Conservation (phyloP, 2,797 vertebrate species). For the Falco peregrinus region DNA sequence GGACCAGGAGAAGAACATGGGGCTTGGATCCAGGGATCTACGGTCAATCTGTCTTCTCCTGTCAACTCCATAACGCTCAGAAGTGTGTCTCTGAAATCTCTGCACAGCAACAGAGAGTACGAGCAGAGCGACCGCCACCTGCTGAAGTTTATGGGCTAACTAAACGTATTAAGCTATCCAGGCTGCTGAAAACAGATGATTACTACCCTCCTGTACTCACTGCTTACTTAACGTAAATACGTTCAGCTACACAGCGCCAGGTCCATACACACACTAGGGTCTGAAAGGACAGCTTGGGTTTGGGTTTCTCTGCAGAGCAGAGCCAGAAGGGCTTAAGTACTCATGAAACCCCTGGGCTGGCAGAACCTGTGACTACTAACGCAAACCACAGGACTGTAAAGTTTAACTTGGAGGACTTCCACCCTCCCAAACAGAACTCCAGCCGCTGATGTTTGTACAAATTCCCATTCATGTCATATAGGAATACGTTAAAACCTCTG, state of each 20-base stretch:
- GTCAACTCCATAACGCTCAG: not conserved
- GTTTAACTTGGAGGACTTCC: slow-evolving; percentile 48
- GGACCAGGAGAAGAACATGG: accelerated
- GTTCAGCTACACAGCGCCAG: not conserved
- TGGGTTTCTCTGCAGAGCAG: not conserved
- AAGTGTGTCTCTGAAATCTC: not conserved
- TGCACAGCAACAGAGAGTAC: no score
- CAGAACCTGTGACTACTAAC: not conserved
- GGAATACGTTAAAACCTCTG: not conserved
- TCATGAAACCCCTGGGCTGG: not conserved
- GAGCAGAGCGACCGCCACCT: not conserved
- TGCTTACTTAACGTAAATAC: no score
- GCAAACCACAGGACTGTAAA: not conserved
- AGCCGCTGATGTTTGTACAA: not conserved
- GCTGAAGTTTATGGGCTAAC: not conserved
- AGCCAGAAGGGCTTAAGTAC: not conserved
- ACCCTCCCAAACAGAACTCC: slow-evolving; percentile 5
- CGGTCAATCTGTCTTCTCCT: not conserved
- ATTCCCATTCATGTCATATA: not conserved
- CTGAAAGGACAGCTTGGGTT: not conserved
- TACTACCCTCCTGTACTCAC: not conserved
- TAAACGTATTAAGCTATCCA: not conserved
- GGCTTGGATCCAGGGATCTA: not conserved
- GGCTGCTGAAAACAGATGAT: not conserved
- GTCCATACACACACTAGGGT: accelerated